These are phyloP conservation scores for Drosophila setifemur DNA, from an alignment of 1,140 invertebrate species.

Conservation along the genomic window DNA sequence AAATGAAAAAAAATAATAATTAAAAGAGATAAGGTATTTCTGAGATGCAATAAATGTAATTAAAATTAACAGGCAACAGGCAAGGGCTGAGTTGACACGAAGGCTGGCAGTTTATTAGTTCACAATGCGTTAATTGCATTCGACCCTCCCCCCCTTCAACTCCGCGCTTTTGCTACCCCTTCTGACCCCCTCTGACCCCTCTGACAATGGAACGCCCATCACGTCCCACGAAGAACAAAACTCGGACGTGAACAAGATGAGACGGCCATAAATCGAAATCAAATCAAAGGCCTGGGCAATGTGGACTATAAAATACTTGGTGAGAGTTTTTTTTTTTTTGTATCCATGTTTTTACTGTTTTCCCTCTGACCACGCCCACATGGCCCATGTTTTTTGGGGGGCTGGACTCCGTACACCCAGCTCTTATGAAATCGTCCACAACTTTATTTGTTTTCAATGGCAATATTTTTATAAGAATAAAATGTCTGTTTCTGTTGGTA, in stretches of 20 bases:
- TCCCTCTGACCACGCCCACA: slow-evolving; percentile 18
- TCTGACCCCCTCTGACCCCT: not conserved
- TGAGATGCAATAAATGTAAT: slow-evolving; percentile 48
- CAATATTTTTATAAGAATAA: slow-evolving; percentile 65
- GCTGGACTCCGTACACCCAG: not conserved
- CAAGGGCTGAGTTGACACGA: slow-evolving; percentile 8
- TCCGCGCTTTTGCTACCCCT: not conserved
- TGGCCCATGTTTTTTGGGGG: not conserved
- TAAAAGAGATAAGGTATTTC: slow-evolving; percentile 5
- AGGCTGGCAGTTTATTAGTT: slow-evolving; percentile 45
- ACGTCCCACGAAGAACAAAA: slow-evolving; percentile 15
- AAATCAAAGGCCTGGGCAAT: slow-evolving; percentile 68
- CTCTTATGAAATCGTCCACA: slow-evolving; percentile 78
- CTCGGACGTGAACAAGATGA: slow-evolving; percentile 27
- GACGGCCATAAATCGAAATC: slow-evolving; percentile 67
- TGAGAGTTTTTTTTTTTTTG: slow-evolving; percentile 21
- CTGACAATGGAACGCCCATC: slow-evolving; percentile 10
- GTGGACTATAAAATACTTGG: slow-evolving; percentile 65
- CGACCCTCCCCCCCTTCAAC: not conserved
- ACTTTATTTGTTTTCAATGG: slow-evolving; percentile 80
- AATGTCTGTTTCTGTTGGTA: slow-evolving; percentile 14
- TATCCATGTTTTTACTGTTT: not conserved
- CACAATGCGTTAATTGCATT: slow-evolving; percentile 49
- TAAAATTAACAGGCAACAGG: slow-evolving; percentile 51
- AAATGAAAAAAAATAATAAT: slow-evolving; percentile 14